Evolutionary conservation across 2,888 invertebrate species (phyloP).

Genomic region (Drosophila planitibia): DNA sequence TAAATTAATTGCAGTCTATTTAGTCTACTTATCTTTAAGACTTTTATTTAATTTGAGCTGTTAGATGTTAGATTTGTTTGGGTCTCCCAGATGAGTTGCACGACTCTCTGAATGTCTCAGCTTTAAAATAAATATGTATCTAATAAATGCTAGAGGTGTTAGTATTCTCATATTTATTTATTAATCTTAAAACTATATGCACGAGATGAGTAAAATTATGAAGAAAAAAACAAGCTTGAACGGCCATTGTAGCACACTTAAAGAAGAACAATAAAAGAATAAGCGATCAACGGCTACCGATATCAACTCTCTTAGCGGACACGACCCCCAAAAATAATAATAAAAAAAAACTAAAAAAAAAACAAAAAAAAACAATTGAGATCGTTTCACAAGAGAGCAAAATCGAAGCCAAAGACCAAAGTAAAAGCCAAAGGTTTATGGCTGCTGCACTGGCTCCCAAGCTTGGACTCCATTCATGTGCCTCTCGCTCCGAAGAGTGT

Average conservation of each 20-base stretch:
- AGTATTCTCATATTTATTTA: background rate
- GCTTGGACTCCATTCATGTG: slow-evolving; percentile 46
- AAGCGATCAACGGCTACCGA: slow-evolving; percentile 12
- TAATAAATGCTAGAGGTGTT: background rate
- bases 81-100: background rate
- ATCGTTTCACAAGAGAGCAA: slow-evolving; percentile 9
- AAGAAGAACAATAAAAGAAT: slow-evolving; percentile 2
- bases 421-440: slow-evolving; percentile 48
- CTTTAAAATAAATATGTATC: background rate
- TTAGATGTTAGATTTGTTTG: background rate
- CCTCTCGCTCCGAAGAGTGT: slow-evolving; percentile 10
- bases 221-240: background rate
- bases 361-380: background rate
- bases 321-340: slow-evolving; percentile 5
- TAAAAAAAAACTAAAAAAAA: background rate
- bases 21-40: background rate
- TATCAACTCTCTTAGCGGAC: slow-evolving; percentile 4
- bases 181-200: background rate
- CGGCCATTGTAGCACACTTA: background rate
- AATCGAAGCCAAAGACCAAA: slow-evolving; percentile 27
- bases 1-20: background rate
- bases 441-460: slow-evolving; percentile 52
- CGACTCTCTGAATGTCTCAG: background rate
- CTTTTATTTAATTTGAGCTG: background rate
- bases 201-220: background rate